Evolutionary conservation across 2,113 vertebrate genomes (phyloP), one percentile per base, ranked within the genome.

Genomic region (Orcinus orca): DNA sequence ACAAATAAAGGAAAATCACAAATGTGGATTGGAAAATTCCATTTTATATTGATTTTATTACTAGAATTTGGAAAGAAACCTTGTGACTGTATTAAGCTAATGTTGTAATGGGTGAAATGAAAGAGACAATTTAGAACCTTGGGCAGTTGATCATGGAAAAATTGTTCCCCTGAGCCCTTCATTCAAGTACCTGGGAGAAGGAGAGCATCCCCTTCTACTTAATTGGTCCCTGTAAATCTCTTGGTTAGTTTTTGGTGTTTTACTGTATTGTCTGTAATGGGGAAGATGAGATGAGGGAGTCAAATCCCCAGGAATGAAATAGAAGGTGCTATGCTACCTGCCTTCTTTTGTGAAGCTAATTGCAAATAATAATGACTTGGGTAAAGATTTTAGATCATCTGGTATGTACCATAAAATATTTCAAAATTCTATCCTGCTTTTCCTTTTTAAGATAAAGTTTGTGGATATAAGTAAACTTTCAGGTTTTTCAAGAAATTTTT

Each of bases 1-100:
- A 99, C 97, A 99, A 98, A 98, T 98, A 98, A 98, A 98, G 95
- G 98, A 98, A 99, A 98, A 98, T 98, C 97, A 91, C 95, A 98
- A 98, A 98, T 98, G 95, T 95, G 93, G 90, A 98, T 98, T 98
- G 97, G 98, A 97, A 98, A 98, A 93, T 98, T 98, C 93, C 96
- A 80, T 97, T 98, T 98, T 97, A 97, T 96, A 92, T 97, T 93
- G 97, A 98, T 98, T 98, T 98, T 98, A 96, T 98, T 98, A 97
- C 96, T 98, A 81, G 96, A 97, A 97, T 95, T 98, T 98, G 98
- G 97, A 98, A 98, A 97, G 94, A 97, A 94, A 55, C 92, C 93
- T 98, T 93, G 68, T 95, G 67, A 97, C 63, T 76, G 13, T 94
- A 96, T 97, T 97, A 98, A 98, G 92, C 65, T 93, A 88, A 92